Evolutionary conservation across 2,888 invertebrate species (phyloP).

Genomic region (Halocaridina rubra): DNA sequence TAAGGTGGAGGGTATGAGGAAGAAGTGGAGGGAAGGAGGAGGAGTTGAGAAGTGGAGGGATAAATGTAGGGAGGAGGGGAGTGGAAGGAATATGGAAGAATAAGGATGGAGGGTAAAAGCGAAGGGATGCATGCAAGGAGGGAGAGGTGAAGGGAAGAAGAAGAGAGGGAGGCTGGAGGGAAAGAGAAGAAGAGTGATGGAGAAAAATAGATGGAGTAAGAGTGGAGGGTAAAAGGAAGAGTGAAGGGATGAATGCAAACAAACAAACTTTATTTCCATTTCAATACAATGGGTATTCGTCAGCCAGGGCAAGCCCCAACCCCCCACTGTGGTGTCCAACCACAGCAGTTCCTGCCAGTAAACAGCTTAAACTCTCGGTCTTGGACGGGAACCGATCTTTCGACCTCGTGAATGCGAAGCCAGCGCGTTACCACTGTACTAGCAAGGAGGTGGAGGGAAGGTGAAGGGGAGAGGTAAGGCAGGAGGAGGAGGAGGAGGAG

Average conservation of each 20-base stretch:
- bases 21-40: neutral
- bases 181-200: neutral
- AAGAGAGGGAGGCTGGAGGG: neutral
- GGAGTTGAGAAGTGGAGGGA: neutral
- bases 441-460: neutral
- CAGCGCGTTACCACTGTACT: too few relatives aligned
- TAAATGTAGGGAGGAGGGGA: neutral
- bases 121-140: neutral
- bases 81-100: neutral
- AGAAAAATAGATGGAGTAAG: too few relatives aligned
- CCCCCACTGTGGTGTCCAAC: too few relatives aligned
- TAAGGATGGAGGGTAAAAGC: neutral
- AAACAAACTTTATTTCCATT: too few relatives aligned
- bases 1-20: neutral
- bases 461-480: neutral
- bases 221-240: too few relatives aligned
- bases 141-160: neutral
- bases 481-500: neutral
- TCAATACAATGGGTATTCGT: too few relatives aligned
- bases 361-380: too few relatives aligned
- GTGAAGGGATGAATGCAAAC: too few relatives aligned
- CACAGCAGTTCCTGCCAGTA: too few relatives aligned
- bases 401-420: too few relatives aligned
- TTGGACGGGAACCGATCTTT: too few relatives aligned
- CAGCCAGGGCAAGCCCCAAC: too few relatives aligned